Conservation (phyloP, 2,888 invertebrate species). For the Tachystola acroxantha region DNA sequence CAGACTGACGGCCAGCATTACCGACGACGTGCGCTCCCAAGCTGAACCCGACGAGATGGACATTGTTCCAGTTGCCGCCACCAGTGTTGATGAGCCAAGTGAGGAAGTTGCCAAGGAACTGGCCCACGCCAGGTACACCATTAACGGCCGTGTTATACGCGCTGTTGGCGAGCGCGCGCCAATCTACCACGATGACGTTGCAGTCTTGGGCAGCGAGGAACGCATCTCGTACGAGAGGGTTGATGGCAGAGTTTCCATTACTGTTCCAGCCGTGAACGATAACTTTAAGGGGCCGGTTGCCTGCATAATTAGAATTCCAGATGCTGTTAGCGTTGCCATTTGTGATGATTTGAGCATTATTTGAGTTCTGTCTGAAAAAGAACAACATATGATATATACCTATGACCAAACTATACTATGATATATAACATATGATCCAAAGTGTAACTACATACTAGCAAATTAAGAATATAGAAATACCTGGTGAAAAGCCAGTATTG, state of each 20-base stretch:
- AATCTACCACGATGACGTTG: slow-evolving; percentile 64
- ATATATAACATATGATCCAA: too few species aligned
- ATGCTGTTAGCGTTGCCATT: slow-evolving; percentile 42
- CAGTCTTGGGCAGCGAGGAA: slow-evolving; percentile 43
- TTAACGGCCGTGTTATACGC: slow-evolving; percentile 12
- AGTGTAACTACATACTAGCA: too few species aligned
- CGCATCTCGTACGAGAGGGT: slow-evolving; percentile 36
- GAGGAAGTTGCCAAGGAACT: slow-evolving; percentile 46
- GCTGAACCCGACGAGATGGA: slow-evolving; percentile 61
- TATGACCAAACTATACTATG: too few species aligned
- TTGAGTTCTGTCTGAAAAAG: slow-evolving; percentile 38
- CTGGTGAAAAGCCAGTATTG: slow-evolving; percentile 54
- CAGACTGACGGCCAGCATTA: slow-evolving; percentile 40
- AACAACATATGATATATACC: too few species aligned
- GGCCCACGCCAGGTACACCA: slow-evolving; percentile 44
- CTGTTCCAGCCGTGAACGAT: slow-evolving; percentile 58
- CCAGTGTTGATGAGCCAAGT: slow-evolving; percentile 43
- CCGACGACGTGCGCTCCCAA: slow-evolving; percentile 62
- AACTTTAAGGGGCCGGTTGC: slow-evolving; percentile 34
- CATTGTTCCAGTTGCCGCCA: slow-evolving; percentile 51
- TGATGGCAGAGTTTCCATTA: slow-evolving; percentile 38
- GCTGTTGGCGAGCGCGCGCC: slow-evolving; percentile 38
- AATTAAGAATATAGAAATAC: slow-evolving; percentile 20
- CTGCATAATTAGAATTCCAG: slow-evolving; percentile 38
- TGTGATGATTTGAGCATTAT: slow-evolving; percentile 35